phyloP scores from a whole-genome alignment of 2,888 invertebrate genomes.

The Hartigia nigra region DNA sequence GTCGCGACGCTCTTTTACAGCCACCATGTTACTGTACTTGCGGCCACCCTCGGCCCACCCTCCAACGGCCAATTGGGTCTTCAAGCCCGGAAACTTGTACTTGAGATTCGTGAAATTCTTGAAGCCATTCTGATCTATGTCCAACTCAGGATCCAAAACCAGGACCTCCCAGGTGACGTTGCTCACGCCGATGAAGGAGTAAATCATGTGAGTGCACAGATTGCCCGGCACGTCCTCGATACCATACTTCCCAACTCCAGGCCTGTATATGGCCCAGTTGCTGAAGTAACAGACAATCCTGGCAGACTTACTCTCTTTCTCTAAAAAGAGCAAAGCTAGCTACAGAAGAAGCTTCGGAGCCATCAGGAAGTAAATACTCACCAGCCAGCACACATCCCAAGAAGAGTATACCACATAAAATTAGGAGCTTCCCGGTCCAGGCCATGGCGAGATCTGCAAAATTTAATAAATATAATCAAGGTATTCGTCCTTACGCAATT shows the following conservation, averaged over 20 bases:
- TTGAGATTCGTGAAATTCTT: constrained; percentile 81
- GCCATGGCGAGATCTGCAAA: neutral
- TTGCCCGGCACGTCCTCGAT: constrained; percentile 86
- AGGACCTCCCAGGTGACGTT: constrained; percentile 82
- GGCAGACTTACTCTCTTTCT: constrained; percentile 34
- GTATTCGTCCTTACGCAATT: neutral
- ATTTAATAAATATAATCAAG: neutral
- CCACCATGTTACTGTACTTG: constrained; percentile 87
- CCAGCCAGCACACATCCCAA: neutral
- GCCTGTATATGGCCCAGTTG: constrained; percentile 89
- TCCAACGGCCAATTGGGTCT: constrained; percentile 85
- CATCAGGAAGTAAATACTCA: neutral
- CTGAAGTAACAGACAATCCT: constrained; percentile 76
- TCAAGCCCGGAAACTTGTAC: constrained; percentile 77
- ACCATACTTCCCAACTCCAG: constrained; percentile 84
- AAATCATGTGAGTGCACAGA: constrained; percentile 87
- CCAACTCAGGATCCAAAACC: constrained; percentile 84
- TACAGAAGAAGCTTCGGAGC: neutral
- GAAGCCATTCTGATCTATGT: constrained; percentile 81
- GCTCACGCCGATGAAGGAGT: constrained; percentile 89
- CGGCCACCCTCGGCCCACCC: constrained; percentile 92
- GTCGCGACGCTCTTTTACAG: constrained; percentile 75
- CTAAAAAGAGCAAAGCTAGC: neutral
- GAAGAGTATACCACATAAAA: neutral
- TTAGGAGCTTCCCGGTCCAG: neutral